Base-by-base conservation (phyloP, 2,797 vertebrate genomes). In the Lemur catta region DNA sequence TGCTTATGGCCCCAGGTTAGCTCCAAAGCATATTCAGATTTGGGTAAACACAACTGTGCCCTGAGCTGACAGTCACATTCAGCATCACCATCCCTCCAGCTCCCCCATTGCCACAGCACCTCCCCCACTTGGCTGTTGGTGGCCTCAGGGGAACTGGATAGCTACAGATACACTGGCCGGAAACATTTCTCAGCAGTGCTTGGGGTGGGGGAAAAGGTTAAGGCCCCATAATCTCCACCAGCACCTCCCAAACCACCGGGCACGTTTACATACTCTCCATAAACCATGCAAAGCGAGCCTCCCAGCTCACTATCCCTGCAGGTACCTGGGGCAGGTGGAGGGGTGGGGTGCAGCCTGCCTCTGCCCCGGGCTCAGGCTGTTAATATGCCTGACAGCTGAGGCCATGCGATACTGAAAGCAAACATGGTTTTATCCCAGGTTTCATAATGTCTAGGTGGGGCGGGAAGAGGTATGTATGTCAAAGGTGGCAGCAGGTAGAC, bases 71-170 rank as follows among this genome's bases (percentile, higher is more conserved):
- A 33, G 48, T 35, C 82, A 22, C 4, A 7, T 4, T 4, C 4
- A 6, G 13, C 48, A 63, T 3, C 48, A 1, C n/a, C n/a, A 2
- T 43, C 12, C 4, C 5, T 4, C 7, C 5, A 0, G 10, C 6
- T 8, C 18, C 52, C 28, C 15, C 35, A 0, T 3, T 10, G 33
- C 38, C 33, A 57, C 90, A 20, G 30, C 48, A 20, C 30, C 35
- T 30, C 33, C 13, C 12, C 1, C 22, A 26, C 12, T 38, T 55
- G 7, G 38, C 26, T 26, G 33, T 7, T 13, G 18, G 24, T 13
- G 12, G 28, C 13, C 22, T 52, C 38, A 12, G 67, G 43, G 55
- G 18, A 78, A 52, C 33, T 52, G 48, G 20, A 18, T n/a, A 65
- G 12, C 79, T 28, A 33, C 52, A 46, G 15, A 38, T 18, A 71